Base-by-base conservation (phyloP, 2,888 invertebrate species). In the Dexiosoma caninum region DNA sequence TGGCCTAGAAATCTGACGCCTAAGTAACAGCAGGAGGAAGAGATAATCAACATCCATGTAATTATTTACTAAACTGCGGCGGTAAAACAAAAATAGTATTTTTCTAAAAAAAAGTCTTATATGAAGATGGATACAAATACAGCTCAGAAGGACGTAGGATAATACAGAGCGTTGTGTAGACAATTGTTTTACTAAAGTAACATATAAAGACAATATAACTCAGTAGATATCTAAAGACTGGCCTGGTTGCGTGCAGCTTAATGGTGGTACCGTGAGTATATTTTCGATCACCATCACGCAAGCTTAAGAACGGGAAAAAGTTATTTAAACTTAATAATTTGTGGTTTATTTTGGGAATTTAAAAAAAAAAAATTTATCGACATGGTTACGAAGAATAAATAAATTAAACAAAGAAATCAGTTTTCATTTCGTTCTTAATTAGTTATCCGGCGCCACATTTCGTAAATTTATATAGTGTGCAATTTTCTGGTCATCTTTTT, bases 201-300 rank as follows among this genome's bases (percentile, higher is more conserved):
- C 69, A 27, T n/a, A n/a, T n/a, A n/a, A n/a, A n/a, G n/a, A 2
- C 9, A 57, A 62, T 19, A 62, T 62, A 76, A 76, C n/a, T 76
- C 44, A 60, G 14, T 30, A 21, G 4, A 10, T 53, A 42, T 27
- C 27, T 67, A 12, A 62, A 32, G 4, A 62, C 32, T 44, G 44
- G 30, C 12, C 27, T 30, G 19, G 4, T 8, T 60, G 59, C 21
- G 8, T 44, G n/a, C 6, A 37, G 14, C 10, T 14, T 40, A 49
- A 40, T 5, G 27, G 6, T 27, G 6, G 27, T 3, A 5, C 3
- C 3, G 27, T 27, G 27, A 27, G 4, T 27, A 27, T 5, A 6
- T 27, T 27, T 27, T 27, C 27, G 6, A 3, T 27, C 27, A 27
- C 3, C 27, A 27, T 27, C 27, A 27, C 3, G 27, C 27, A 6